Evolutionary conservation across 2,888 invertebrate genomes (phyloP), one percentile per base, ranked within the genome.

Genomic region (Tridacna crocea): DNA sequence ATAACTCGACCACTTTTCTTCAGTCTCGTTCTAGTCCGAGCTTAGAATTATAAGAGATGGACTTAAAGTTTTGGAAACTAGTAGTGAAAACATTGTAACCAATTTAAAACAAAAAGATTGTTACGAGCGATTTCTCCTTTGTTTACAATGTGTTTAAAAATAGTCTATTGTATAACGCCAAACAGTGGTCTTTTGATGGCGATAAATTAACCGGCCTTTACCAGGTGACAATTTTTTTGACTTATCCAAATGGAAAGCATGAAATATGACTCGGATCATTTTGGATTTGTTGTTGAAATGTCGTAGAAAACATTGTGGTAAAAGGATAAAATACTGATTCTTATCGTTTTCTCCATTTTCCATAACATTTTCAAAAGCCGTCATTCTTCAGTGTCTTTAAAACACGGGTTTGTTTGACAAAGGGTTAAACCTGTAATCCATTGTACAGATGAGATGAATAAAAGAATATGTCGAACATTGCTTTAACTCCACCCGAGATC

Each of bases 401-500:
- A 55, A 55, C 55, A 55, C n/a, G n/a, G 55, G 55, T 2, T 17
- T 17, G 17, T 55, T 55, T 6, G 17, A 4, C 10, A 19, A 55
- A 19, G 19, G 55, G n/a, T 55, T 17, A 17, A n/a, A 19, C 2
- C 55, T 6, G 19, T 55, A 55, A n/a, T 55, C 55, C 55, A 55
- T 4, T 55, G 17, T 4, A 19, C 19, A 55, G 17, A 17, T 55
- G 17, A 17, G n/a, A 55, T 55, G n/a, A 55, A 55, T 10, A 11
- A 24, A 27, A 13, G 13, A 72, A 48, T 22, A 82, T 82, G 82
- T 75, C 82, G 19, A 63, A 46, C 27, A 60, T 55, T 46, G 58
- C 27, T 22, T 63, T 51, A n/a, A 47, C 61, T 17, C 66, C 72
- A 19, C 82, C 82, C 6, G 76, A 73, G 6, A 82, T 82, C 65